Evolutionary conservation across 1,140 invertebrate genomes (phyloP).

Genomic region (Drosophila arawakana): DNA sequence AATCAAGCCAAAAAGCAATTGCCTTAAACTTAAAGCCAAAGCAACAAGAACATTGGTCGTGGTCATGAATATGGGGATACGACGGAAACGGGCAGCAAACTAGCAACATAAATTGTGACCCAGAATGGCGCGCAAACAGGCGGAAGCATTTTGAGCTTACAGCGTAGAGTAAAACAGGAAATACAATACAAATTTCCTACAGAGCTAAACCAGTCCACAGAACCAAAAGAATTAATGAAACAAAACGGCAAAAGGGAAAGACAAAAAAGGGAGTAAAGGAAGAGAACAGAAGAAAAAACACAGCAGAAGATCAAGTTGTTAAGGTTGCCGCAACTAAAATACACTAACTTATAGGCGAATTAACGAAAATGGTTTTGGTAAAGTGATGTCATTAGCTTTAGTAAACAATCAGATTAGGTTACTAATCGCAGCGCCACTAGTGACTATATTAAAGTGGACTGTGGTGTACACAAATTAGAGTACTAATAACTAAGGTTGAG

Average conservation of each 20-base stretch:
- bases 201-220: conserved; percentile 20
- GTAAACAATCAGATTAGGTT: conserved; percentile 4
- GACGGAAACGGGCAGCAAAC: conserved; percentile 68
- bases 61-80: conserved; percentile 58
- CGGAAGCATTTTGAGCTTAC: conserved; percentile 73
- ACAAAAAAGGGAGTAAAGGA: conserved; percentile 34
- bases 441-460: too few species aligned
- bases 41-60: conserved; percentile 13
- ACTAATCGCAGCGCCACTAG: background rate
- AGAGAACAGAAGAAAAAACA: conserved; percentile 2
- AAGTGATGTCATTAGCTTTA: conserved; percentile 1
- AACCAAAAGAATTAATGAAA: conserved; percentile 65
- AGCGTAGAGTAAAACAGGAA: conserved; percentile 49
- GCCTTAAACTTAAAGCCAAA: conserved; percentile 40
- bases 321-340: conserved; percentile 39
- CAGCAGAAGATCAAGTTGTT: conserved; percentile 9
- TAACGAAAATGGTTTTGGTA: background rate
- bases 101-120: conserved; percentile 69
- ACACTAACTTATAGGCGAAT: conserved; percentile 30
- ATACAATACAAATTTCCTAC: conserved; percentile 73
- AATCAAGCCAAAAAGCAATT: conserved; percentile 14
- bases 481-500: too few species aligned
- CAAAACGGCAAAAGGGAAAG: conserved; percentile 45
- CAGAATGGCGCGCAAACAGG: conserved; percentile 63
- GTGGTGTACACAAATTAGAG: too few species aligned